Base-by-base conservation (phyloP, 2,888 invertebrate genomes). In the Ophion ventricosus region DNA sequence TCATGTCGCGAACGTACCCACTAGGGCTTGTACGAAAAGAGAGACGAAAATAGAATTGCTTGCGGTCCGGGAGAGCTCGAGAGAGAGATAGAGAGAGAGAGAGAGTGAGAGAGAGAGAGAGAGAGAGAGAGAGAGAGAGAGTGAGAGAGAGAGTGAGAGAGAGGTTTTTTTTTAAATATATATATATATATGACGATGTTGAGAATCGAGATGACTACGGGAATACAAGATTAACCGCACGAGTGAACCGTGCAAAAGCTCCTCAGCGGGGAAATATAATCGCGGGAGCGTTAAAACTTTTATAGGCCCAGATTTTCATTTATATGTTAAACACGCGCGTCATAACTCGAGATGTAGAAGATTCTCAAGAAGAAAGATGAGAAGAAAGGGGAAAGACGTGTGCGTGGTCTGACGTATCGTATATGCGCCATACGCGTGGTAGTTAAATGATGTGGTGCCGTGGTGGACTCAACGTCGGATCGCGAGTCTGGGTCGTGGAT, bases 291-390 rank as follows among this genome's bases (percentile, higher is more conserved):
- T 90, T 91, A 90, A 89, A 91, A 90, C 87, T 91, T 92, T 92
- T 92, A 92, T 91, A 91, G 91, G 88, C 88, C 88, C 83, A 85
- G 90, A 91, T 91, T 90, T 91, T 91, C 90, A 91, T 92, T 91
- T 91, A 90, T 91, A 92, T 92, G 92, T 92, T 92, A 92, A 92
- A 90, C 90, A 84, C 87, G 87, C 89, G 85, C 87, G 89, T 89
- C 89, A 87, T 91, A 91, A 91, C 90, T 88, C 87, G 75, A 82
- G 83, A 79, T 63, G 67, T 49, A n/a, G 57, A 29, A 59, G 57
- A 74, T 26, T 66, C 23, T 54, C 35, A 8, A 23, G n/a, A 72
- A 63, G 57, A 43, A 25, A 67, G 49, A 77, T 7, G 57, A 64
- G 66, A 17, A 25, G 49, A 61, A 23, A 63, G 40, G 23, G 17